Evolutionary conservation across 2,888 invertebrate species (phyloP), one percentile per base, ranked within the genome.

Genomic region (Eupithecia abbreviata): DNA sequence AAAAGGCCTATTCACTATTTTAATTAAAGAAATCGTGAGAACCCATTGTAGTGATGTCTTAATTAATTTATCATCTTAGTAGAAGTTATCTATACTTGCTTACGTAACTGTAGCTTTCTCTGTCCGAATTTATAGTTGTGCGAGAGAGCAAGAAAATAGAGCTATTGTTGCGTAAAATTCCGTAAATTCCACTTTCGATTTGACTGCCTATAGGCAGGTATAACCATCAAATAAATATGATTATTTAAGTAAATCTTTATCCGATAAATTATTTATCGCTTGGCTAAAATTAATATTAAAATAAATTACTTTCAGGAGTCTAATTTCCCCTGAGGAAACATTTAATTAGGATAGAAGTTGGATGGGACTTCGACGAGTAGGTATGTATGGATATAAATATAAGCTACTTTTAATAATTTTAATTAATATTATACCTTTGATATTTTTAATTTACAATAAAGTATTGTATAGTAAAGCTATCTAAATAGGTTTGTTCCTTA

Each of bases 91-190:
- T 30, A 73, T 69, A 58, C 18, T 7, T 18, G 18, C 65, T 84
- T 84, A 84, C 76, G 73, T 82, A 85, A 86, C 73, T 77, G 43
- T 77, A 76, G 81, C 82, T 87, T 85, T 87, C 84, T 75, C 62
- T 76, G 71, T 30, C 47, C 65, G 68, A 77, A 78, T 81, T 79
- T 79, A 62, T 18, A 75, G 71, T 70, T 77, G 80, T 85, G 84
- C 77, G 84, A 84, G 82, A 82, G 82, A 81, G 73, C 68, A 58
- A 7, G 58, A 72, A 74, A 74, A 74, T 73, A 75, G 18, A 71
- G 4, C 55, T 72, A 81, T 85, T 85, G 84, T 87, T 85, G 81
- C 82, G 75, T 79, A 77, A 76, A 47, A 55, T 45, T 43, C n/a
- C 4, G 18, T 45, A 9, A 68, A 68, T 68, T 45, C 10, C 62